Base-by-base conservation (phyloP, 2,888 invertebrate species). In the Amphiduros pacificus region DNA sequence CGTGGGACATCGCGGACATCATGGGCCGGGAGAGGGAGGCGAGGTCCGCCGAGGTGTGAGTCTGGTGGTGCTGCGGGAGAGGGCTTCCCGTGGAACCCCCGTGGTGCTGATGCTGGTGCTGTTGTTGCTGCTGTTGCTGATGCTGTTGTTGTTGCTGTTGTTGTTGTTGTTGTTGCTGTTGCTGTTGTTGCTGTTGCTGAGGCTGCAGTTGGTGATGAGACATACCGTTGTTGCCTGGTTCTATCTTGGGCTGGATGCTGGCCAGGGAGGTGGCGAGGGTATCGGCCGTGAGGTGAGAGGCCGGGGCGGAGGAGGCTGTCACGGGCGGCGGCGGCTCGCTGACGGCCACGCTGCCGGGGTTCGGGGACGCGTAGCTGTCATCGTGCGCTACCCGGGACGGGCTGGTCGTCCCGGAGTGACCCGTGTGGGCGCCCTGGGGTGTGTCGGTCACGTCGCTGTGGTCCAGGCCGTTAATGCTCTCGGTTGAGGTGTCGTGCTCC, bases 1-100 rank as follows among this genome's bases (percentile, higher is more conserved):
- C 58, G 24, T 53, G 60, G 28, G 44, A 26, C n/a, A n/a, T n/a
- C n/a, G n/a, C n/a, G n/a, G n/a, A n/a, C n/a, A n/a, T n/a, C 40
- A 55, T 27, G 41, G 58, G 53, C 3, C 63, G 55, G 2, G 53
- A 32, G 28, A 60, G 49, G 29, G 60, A 49, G 24, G 32, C 20
- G 56, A 61, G 29, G 40, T 56, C 56, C 24, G 55, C 28, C 14
- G 40, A 40, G 26, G 55, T 51, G 54, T 24, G n/a, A n/a, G 52
- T 28, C 29, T 28, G 52, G 52, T 20, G 27, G 28, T 28, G 52
- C 20, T 29, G 32, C 22, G 54, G 29, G 24, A 54, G 31, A 24
- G 49, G 49, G 22, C 29, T 20, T 58, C n/a, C 50, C 50, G 29
- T 44, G 28, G 14, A 26, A 36, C 26, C 48, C 36, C 5, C 24